A percentile compares a stretch with the other conserved stretches of the same genome.
These are phyloP conservation scores for Megaceryle alcyon DNA, from an alignment of 2,797 vertebrate species.

Conservation along the genomic window DNA sequence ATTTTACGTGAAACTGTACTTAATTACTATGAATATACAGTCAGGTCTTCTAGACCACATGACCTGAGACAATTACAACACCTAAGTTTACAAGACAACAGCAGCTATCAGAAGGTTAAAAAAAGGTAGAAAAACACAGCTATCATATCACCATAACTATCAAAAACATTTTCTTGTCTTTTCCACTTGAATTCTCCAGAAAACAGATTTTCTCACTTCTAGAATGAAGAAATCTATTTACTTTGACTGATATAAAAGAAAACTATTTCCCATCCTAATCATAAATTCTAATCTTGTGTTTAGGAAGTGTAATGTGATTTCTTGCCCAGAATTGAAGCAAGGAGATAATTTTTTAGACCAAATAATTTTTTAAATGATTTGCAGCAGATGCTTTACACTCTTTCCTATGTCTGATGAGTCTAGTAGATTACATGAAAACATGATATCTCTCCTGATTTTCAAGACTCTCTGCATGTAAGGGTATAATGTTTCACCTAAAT, in stretches of 20 bases:
- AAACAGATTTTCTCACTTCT: background rate
- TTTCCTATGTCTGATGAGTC: background rate
- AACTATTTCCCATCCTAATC: background rate
- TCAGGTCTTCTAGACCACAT: background rate
- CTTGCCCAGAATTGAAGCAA: conserved; percentile 26
- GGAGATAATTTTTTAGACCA: conserved; percentile 3
- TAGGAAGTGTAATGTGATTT: conserved; percentile 7
- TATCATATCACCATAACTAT: background rate
- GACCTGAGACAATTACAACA: background rate
- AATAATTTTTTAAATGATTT: conserved; percentile 63
- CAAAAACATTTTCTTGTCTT: background rate
- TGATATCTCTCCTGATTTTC: background rate
- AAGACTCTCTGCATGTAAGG: background rate
- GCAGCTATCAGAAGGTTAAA: background rate
- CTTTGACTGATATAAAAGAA: background rate
- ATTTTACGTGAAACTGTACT: background rate
- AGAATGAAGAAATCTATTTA: conserved; percentile 16
- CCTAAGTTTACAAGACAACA: background rate
- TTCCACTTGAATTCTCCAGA: background rate
- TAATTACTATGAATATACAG: background rate
- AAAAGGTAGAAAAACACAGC: background rate
- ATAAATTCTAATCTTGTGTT: conserved; percentile 37
- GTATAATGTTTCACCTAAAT: background rate
- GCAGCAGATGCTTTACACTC: conserved; percentile 7
- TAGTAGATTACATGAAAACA: background rate